Conservation (phyloP, 2,888 invertebrate species). For the Eurois occulta region DNA sequence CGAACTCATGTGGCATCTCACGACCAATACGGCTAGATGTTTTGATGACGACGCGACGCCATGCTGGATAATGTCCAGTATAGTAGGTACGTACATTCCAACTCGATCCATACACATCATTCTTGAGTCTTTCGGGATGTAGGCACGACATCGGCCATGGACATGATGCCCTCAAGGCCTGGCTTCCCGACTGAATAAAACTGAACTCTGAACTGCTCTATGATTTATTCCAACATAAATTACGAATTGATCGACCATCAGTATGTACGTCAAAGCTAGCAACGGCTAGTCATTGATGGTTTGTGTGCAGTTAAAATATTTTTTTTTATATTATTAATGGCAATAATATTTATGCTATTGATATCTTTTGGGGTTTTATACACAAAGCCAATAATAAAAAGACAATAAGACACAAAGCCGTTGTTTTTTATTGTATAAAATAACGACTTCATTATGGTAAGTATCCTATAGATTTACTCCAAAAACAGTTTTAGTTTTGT, state of each 20-base stretch:
- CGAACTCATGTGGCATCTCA: neutral
- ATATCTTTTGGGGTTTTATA: neutral
- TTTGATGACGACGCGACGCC: neutral
- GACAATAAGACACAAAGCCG: neutral
- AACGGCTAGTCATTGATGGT: neutral
- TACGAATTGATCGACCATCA: neutral
- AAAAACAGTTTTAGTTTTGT: slow-evolving; percentile 6
- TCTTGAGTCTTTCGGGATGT: neutral
- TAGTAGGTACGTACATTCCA: neutral
- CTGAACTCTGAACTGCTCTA: neutral
- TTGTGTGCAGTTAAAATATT: neutral
- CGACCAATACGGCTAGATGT: neutral
- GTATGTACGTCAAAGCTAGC: neutral
- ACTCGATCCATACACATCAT: neutral
- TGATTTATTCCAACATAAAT: neutral
- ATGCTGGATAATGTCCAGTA: neutral
- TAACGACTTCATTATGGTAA: slow-evolving; percentile 7
- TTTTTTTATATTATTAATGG: neutral
- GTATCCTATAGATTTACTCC: neutral
- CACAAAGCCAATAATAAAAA: too few species aligned
- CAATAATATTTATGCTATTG: neutral
- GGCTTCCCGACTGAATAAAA: neutral
- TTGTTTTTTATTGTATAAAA: slow-evolving; percentile 15
- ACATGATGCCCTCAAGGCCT: neutral
- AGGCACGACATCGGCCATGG: neutral